Conservation (phyloP, 2,797 vertebrate genomes). For the Lindbergichthys nudifrons region DNA sequence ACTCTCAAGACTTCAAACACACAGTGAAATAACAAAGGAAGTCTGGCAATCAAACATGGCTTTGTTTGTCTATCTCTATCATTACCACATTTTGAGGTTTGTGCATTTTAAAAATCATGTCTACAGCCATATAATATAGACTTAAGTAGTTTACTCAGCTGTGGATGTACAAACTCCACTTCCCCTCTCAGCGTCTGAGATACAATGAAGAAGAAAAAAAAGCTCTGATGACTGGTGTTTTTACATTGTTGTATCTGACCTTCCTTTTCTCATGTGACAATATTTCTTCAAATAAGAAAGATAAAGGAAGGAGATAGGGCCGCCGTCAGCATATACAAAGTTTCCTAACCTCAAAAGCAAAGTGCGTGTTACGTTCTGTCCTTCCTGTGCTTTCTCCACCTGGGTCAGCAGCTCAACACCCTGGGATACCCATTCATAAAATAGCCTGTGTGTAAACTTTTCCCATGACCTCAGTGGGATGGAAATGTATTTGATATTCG, state of each 20-base stretch:
- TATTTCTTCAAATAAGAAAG: conserved; percentile 75
- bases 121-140: conserved; percentile 75
- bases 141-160: conserved; percentile 86
- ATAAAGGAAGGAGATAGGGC: conserved; percentile 75
- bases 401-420: conserved; percentile 48
- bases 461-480: conserved; percentile 40
- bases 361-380: conserved; percentile 41
- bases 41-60: conserved; percentile 75
- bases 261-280: conserved; percentile 76
- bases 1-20: conserved; percentile 78
- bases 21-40: conserved; percentile 81
- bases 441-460: conserved; percentile 19
- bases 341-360: conserved; percentile 65
- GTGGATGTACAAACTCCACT: conserved; percentile 75
- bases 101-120: conserved; percentile 73
- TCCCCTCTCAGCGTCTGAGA: conserved; percentile 69
- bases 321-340: conserved; percentile 64
- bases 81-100: conserved; percentile 79
- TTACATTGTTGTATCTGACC: conserved; percentile 75
- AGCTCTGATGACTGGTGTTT: conserved; percentile 67
- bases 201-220: conserved; percentile 58
- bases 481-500: background rate
- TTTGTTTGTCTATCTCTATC: conserved; percentile 80
- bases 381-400: conserved; percentile 43
- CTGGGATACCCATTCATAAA: conserved; percentile 30